These are phyloP conservation scores for Carettochelys insculpta DNA, from an alignment of 2,113 vertebrate species.

Conservation along the genomic window DNA sequence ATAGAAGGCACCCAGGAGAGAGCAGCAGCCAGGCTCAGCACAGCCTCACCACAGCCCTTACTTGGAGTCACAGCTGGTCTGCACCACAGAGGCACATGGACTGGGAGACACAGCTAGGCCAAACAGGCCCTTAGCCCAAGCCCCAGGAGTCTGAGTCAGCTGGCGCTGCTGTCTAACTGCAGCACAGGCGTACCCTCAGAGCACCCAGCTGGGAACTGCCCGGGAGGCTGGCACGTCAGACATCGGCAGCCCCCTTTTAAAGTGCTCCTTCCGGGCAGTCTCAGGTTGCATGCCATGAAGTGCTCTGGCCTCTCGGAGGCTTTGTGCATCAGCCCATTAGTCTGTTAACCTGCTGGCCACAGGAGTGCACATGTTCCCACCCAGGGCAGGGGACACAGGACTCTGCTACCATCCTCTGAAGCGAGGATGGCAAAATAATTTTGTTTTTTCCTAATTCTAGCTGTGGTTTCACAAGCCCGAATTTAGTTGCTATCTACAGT, in stretches of 20 bases:
- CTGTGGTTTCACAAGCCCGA: not conserved
- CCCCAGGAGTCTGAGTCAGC: not conserved
- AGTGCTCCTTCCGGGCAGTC: too few species aligned
- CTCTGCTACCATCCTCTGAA: not conserved
- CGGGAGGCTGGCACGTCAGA: not conserved
- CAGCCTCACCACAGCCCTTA: not conserved
- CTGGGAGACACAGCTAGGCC: not conserved
- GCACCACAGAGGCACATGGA: not conserved
- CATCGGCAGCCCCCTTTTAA: not conserved
- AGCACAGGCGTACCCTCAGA: not conserved
- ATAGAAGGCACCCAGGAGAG: not conserved
- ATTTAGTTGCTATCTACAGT: too few species aligned
- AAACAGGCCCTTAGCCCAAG: not conserved
- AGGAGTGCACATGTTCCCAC: not conserved
- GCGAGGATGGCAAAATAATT: too few species aligned
- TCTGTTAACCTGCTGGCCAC: not conserved
- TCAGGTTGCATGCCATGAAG: not conserved
- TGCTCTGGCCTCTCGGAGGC: not conserved
- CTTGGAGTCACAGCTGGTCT: not conserved
- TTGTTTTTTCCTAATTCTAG: not conserved
- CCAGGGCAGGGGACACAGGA: not conserved
- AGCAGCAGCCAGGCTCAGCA: not conserved
- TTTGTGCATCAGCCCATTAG: not conserved
- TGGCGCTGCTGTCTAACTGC: rapidly evolving
- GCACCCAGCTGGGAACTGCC: too few species aligned